Evolutionary conservation across 64 coral and sea anemone species (phyloP), one percentile per base, ranked within the genome.

Genomic region (Stichodactyla mertensii): DNA sequence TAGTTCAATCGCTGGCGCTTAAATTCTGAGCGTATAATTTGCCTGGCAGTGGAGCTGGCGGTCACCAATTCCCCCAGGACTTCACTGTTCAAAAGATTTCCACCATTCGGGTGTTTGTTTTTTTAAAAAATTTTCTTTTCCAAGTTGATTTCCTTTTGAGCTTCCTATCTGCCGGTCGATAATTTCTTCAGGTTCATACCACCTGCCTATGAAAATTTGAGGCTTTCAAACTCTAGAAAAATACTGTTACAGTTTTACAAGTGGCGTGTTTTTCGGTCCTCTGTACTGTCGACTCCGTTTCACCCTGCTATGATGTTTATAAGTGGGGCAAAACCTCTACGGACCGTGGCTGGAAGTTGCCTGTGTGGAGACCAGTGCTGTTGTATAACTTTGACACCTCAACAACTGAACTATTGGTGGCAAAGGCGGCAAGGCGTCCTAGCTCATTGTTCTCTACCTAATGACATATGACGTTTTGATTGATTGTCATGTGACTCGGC

Each of bases 361-460:
- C 53, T 81, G 78, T 81, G 53, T 52, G 78, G 78, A 81, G 78
- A 5, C 78, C 52, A 81, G 16, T 81, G 7, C 51, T 74, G 89
- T 77, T 90, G 55, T 64, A 85, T 90, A 67, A 83, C 57, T 88
- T 93, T 93, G 94, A 85, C 94, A 97, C 94, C 94, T 97, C 94
- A 97, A 93, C 94, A 93, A 97, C 94, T 97, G 88, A 97, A 89
- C 91, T 97, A 97, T 97, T 97, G 91, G 91, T 92, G 92, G 89
- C 85, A 70, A 87, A 80, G 88, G 69, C 69, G 69, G 69, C 69
- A 74, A 74, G 91, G 89, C 89, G 91, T 84, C 80, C 83, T 60
- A 86, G 87, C 87, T 93, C 82, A 97, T 97, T 97, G 94, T 97
- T 84, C 92, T 87, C 83, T 90, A 77, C 77, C 81, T 93, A 97